Evolutionary conservation across 1,140 invertebrate genomes (phyloP), one percentile per base, ranked within the genome.

Genomic region (Platyscapa corneri): DNA sequence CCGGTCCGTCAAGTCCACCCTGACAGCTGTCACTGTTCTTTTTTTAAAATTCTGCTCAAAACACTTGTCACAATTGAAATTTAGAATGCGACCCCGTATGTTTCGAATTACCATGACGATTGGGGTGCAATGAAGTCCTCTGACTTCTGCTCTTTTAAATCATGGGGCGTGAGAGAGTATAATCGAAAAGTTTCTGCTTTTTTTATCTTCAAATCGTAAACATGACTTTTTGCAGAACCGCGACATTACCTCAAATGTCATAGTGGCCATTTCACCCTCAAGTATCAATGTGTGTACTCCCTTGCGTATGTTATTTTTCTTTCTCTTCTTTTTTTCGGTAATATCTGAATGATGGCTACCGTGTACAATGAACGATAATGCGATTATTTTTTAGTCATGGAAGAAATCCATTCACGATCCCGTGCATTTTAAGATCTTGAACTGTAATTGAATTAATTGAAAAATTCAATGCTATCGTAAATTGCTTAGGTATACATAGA

Each of bases 11-110:
- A 90, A 91, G 53, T 88, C 81, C 64, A 78, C 84, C 84, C 70
- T 87, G 92, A 92, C 92, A 93, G 92, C 91, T 92, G 92, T 93
- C 92, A 92, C 91, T 90, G 85, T 84, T 85, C 65, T 83, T 65
- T 46, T 83, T 80, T 85, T 79, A 80, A 72, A 70, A 84, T 84
- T 83, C 67, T 37, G 30, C 49, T 84, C 64, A 42, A 79, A 87
- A 88, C 90, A 92, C 91, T 93, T 91, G 90, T 88, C 81, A 27
- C 76, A 88, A 89, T 90, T 91, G 86, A 90, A 90, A 88, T 83
- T 83, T 87, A 84, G 76, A 89, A 90, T 89, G 89, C 88, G 65
- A 86, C 91, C 60, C 70, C 27, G 72, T 30, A 72, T 79, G 84
- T 79, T 64, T 80, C 65, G 88, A 92, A 93, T 92, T 86, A 90